These are phyloP conservation scores for Telmatherina bonti DNA, from an alignment of 2,797 vertebrate species.

Conservation along the genomic window DNA sequence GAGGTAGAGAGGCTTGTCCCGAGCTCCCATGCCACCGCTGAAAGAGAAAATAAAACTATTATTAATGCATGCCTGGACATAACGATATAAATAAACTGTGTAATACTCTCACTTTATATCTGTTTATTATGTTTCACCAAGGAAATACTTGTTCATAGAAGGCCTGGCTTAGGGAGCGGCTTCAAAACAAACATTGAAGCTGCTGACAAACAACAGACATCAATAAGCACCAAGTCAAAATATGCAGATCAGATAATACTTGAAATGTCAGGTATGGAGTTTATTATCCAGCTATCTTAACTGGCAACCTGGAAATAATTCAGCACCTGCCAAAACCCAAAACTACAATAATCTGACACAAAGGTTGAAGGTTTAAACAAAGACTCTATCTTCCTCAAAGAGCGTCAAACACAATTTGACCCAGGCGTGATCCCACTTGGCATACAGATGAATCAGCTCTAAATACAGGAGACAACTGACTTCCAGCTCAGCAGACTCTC, in stretches of 20 bases:
- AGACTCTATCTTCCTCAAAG: constrained; percentile 65
- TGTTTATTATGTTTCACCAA: constrained; percentile 26
- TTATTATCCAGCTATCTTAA: constrained; percentile 58
- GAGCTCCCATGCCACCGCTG: constrained; percentile 93
- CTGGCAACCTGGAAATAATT: constrained; percentile 56
- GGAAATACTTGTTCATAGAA: constrained; percentile 28
- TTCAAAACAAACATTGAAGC: constrained; percentile 54
- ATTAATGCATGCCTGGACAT: constrained; percentile 32
- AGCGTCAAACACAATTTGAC: constrained; percentile 64
- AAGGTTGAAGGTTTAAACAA: constrained; percentile 55
- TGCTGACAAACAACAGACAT: constrained; percentile 44
- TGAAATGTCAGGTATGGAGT: constrained; percentile 63
- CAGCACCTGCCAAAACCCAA: constrained; percentile 43
- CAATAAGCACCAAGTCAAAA: constrained; percentile 52
- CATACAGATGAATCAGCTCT: constrained; percentile 65
- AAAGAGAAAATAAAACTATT: constrained; percentile 46
- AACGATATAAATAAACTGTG: neutral
- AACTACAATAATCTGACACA: constrained; percentile 54
- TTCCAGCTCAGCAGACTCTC: constrained; percentile 36
- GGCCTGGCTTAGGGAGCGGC: constrained; percentile 21
- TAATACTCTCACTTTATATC: constrained; percentile 1
- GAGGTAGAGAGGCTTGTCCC: constrained; percentile 99
- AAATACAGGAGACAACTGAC: constrained; percentile 50
- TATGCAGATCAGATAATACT: constrained; percentile 56
- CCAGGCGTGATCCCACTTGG: constrained; percentile 62